Conservation (phyloP, 2,113 vertebrate species). For the Sterna hirundo region DNA sequence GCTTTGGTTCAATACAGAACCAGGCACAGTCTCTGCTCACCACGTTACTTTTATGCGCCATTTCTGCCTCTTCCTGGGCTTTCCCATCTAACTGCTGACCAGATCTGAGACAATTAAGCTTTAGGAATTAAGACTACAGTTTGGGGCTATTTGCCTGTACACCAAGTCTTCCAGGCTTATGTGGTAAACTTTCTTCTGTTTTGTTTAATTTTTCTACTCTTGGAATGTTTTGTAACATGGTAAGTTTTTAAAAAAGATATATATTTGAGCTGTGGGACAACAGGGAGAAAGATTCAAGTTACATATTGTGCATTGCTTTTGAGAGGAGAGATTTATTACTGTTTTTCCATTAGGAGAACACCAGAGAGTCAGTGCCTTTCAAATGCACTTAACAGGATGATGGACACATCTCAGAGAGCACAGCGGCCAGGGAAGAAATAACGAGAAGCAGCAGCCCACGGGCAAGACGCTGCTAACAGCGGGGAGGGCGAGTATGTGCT, state of each 20-base stretch:
- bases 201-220: not conserved
- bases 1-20: not conserved
- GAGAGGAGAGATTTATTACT: not conserved
- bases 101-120: not conserved
- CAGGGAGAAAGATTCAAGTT: not conserved
- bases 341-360: conserved; percentile 6
- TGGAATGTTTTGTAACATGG: not conserved
- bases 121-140: not conserved
- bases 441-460: conserved; percentile 42
- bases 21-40: not conserved
- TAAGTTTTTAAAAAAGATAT: not conserved
- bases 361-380: conserved; percentile 32
- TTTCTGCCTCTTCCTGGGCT: not conserved
- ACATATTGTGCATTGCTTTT: not conserved
- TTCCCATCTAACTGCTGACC: not conserved
- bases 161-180: not conserved
- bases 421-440: conserved; percentile 52
- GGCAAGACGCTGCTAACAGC: conserved; percentile 37
- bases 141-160: not conserved
- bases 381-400: conserved; percentile 56
- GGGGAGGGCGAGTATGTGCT: conserved; percentile 28
- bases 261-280: not conserved
- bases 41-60: not conserved
- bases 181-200: not conserved
- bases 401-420: conserved; percentile 51